Percentiles rank a stretch among this genome's conserved stretches.
phyloP scores from a whole-genome alignment of 2,113 vertebrate genomes.

The Proteles cristata region DNA sequence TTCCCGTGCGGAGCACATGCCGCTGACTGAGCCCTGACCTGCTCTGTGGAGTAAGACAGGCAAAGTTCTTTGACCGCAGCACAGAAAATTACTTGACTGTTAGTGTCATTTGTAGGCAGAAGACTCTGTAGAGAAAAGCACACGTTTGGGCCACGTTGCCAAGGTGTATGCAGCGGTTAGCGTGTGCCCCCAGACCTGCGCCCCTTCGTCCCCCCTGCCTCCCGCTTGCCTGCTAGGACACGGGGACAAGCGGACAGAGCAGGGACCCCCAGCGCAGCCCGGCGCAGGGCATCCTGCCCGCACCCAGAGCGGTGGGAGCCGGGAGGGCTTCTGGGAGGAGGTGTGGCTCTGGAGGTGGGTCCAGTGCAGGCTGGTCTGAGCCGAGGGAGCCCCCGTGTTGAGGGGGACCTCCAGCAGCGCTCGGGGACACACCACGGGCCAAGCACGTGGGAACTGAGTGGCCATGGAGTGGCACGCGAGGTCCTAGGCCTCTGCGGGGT shows the following conservation, averaged over 20 bases:
- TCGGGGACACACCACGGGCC: background rate
- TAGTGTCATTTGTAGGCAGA: no score
- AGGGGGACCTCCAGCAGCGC: background rate
- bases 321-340: background rate
- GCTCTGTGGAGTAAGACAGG: background rate
- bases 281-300: fast-evolving
- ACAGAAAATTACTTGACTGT: no score
- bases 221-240: background rate
- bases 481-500: background rate
- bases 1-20: background rate
- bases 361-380: background rate
- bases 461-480: background rate
- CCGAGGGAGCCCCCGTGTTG: background rate
- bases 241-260: no score
- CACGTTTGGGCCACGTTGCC: fast-evolving
- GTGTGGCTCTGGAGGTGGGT: background rate
- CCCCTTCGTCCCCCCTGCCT: background rate
- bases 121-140: background rate
- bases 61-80: background rate
- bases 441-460: background rate
- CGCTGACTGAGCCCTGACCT: background rate
- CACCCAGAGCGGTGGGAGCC: background rate
- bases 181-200: background rate
- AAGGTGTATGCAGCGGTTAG: fast-evolving
- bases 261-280: background rate